phyloP scores from a whole-genome alignment of 2,113 vertebrate species.

The Nothobranchius furzeri region DNA sequence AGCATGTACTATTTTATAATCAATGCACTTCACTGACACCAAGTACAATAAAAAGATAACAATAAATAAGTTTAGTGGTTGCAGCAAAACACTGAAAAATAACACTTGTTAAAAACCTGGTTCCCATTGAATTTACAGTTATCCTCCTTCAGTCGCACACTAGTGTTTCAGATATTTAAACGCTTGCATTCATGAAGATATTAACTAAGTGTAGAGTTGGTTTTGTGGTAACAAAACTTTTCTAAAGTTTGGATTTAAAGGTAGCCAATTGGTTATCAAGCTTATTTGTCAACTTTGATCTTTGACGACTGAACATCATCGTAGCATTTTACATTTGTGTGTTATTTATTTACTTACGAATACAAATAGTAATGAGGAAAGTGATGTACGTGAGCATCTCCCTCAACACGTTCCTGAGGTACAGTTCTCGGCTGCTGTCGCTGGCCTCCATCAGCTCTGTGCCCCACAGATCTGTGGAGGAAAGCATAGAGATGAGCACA shows the following conservation, averaged over 20 bases:
- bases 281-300: not conserved
- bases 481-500: not conserved
- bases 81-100: no score
- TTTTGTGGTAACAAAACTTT: no score
- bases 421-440: constrained; percentile 88
- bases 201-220: not conserved
- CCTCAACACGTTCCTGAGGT: constrained; percentile 88
- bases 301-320: no score
- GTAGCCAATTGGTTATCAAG: no score
- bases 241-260: no score
- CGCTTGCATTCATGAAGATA: no score
- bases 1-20: no score
- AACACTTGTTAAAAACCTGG: no score
- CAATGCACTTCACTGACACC: not conserved
- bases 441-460: constrained; percentile 92
- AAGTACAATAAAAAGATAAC: not conserved
- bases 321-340: not conserved
- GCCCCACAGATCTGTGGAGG: constrained; percentile 92
- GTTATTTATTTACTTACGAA: constrained; percentile 83
- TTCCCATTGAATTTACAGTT: no score
- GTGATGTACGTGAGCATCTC: constrained; percentile 89
- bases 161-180: no score
- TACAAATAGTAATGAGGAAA: constrained; percentile 89
- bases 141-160: no score
- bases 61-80: not conserved